phyloP scores from a whole-genome alignment of 2,888 invertebrate genomes.

The Antitype chi region DNA sequence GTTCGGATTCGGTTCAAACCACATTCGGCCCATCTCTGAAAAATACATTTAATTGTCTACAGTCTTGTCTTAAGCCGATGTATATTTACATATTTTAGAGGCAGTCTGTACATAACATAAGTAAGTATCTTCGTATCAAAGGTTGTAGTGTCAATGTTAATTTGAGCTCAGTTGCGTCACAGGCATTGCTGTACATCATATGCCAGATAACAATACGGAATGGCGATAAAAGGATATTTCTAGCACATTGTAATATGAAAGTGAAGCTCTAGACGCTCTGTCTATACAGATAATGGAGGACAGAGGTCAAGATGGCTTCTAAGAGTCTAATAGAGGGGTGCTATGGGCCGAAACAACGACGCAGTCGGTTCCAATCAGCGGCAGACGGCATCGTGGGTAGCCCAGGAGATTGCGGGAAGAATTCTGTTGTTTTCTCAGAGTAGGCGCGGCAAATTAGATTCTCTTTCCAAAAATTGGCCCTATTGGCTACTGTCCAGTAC shows the following conservation, averaged over 20 bases:
- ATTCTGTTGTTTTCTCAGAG: not conserved
- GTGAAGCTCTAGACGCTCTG: conserved; percentile 34
- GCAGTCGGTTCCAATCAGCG: not conserved
- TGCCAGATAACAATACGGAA: conserved; percentile 40
- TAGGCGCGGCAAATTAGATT: not conserved
- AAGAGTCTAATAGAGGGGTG: not conserved
- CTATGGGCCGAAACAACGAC: not conserved
- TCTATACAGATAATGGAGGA: conserved; percentile 19
- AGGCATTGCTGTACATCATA: conserved; percentile 19
- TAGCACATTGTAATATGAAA: conserved; percentile 17
- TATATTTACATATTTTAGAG: not conserved
- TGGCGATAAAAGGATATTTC: conserved; percentile 41
- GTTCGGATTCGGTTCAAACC: too few relatives aligned
- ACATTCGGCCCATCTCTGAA: too few relatives aligned
- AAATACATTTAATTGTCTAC: too few relatives aligned
- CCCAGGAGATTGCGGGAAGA: not conserved
- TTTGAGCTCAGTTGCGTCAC: conserved; percentile 61
- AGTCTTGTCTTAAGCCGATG: not conserved
- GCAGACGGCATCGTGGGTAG: not conserved
- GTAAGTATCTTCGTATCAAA: not conserved
- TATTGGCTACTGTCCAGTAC: not conserved
- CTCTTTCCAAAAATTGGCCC: not conserved
- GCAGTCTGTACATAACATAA: not conserved
- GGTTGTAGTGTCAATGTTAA: conserved; percentile 74
- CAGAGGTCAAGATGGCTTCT: conserved; percentile 3